Percentiles rank a stretch among this genome's conserved stretches.
phyloP scores from a whole-genome alignment of 2,797 vertebrate species.

The Cottoperca gobio region DNA sequence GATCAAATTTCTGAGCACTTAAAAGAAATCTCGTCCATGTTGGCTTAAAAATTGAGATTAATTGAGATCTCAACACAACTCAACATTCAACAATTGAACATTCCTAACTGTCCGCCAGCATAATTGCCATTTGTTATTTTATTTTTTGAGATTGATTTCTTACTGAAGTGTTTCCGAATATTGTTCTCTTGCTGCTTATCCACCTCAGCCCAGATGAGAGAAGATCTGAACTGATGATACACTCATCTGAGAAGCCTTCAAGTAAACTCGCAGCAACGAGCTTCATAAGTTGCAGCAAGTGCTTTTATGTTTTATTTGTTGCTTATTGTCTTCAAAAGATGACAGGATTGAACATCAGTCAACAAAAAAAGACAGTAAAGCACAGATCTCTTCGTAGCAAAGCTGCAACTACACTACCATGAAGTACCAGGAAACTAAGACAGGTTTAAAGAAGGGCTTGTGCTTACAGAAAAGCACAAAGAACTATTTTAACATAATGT shows the following conservation, averaged over 20 bases:
- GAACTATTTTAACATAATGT: neutral
- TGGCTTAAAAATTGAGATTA: too few relatives aligned
- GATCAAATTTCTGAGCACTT: slow-evolving; percentile 11
- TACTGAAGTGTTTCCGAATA: neutral
- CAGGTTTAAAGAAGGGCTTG: neutral
- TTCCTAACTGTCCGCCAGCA: too few relatives aligned
- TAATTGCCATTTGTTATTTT: too few relatives aligned
- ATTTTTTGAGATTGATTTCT: too few relatives aligned
- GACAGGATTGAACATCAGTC: neutral
- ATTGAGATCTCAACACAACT: too few relatives aligned
- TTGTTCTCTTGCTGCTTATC: neutral
- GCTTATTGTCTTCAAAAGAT: neutral
- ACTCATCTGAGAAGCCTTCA: neutral
- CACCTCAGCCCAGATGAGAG: neutral
- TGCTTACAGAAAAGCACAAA: neutral
- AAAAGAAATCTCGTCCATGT: neutral
- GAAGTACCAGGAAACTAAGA: neutral
- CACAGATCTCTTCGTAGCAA: neutral
- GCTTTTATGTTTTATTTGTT: too few relatives aligned
- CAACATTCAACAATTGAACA: too few relatives aligned
- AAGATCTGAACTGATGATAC: neutral
- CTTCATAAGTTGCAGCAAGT: neutral
- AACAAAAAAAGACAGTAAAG: neutral
- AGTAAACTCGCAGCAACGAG: neutral
- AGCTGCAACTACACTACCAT: neutral